phyloP scores from a whole-genome alignment of 2,888 invertebrate genomes.

The Drosophila dives region DNA sequence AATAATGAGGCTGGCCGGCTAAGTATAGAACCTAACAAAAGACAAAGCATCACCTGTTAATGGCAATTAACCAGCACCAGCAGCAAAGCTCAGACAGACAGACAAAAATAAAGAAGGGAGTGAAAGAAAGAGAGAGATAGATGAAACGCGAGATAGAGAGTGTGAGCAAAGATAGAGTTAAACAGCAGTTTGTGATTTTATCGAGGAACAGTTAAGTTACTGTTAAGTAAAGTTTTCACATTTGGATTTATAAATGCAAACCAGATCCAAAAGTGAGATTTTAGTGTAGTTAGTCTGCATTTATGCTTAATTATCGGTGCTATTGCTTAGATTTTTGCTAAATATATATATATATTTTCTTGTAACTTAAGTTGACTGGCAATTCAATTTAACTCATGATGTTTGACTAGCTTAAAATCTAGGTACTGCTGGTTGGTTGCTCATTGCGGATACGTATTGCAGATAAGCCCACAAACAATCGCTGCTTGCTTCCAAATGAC shows the following conservation, averaged over 20 bases:
- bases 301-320: background rate
- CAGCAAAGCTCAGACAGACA: background rate
- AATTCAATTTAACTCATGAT: background rate
- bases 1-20: conserved; percentile 31
- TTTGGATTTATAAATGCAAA: background rate
- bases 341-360: background rate
- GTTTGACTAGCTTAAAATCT: background rate
- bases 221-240: background rate
- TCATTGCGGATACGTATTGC: background rate
- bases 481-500: background rate
- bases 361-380: no score
- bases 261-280: background rate
- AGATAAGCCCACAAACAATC: conserved; percentile 2
- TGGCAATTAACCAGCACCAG: conserved; percentile 28
- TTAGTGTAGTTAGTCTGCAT: background rate
- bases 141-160: background rate
- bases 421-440: conserved; percentile 2
- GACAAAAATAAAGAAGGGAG: background rate
- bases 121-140: background rate
- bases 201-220: conserved; percentile 1
- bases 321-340: background rate
- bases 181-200: conserved; percentile 13
- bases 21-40: conserved; percentile 44
- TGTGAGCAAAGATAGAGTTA: background rate
- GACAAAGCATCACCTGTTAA: conserved; percentile 2